Base-by-base conservation (phyloP, 2,797 vertebrate genomes). In the Sebastiscus tertius region DNA sequence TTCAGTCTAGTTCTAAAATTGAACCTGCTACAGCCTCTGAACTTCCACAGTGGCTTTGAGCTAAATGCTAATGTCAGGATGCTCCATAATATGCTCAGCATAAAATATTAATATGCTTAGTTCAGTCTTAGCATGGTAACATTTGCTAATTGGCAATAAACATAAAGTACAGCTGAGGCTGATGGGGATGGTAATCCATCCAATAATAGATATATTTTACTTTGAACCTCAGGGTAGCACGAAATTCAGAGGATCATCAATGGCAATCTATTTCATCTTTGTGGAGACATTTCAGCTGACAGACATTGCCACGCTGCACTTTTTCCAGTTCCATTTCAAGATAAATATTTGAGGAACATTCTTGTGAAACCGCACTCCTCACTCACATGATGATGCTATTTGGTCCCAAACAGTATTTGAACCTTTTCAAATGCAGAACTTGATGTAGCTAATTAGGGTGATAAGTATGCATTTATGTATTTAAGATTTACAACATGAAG, bases 391-490 rank as follows among this genome's bases (percentile, higher is more conserved):
- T 36, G 65, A 69, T 22, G 58, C 22, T 52, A 8, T 20, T 60
- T 60, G 4, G 14, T 27, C 11, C 11, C 8, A 27, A 64, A 64
- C 27, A 27, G 27, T 36, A 66, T 52, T 52, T 52, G 10, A 55
- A 68, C 13, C 24, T 42, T 62, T 69, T 20, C 24, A 36, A 59
- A 54, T 29, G 5, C 29, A 55, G 8, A 52, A 58, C 34, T 75
- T n/a, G 12, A 54, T 26, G 13, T 36, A 29, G 46, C 8, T 83
- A 42, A 59, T 78, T 68, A 64, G 36, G 42, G 61, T 67, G 31
- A 56, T 60, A 63, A 69, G 36, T 59, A 42, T 24, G 33, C 60
- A 68, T 63, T 68, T 49, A 56, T 69, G 27, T 64, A 55, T 70
- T 61, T 71, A 42, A 42, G 18, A 20, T 39, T 60, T 33, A 77